Conservation (phyloP, 2,113 vertebrate species). For the Odontesthes bonariensis region DNA sequence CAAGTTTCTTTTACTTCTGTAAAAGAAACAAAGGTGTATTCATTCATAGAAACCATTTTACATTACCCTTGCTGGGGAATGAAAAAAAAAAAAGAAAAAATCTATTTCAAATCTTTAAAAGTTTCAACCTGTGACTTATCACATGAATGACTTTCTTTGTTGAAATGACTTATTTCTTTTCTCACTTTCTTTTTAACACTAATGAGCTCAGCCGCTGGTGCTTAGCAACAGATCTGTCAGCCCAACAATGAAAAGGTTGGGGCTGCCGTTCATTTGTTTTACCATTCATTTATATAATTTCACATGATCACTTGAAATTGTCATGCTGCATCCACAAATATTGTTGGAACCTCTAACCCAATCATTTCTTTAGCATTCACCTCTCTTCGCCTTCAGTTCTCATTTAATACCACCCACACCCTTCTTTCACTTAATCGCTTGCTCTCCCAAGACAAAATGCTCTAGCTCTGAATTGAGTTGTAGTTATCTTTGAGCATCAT, state of each 20-base stretch:
- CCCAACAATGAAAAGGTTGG: conserved; percentile 60
- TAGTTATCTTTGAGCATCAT: conserved; percentile 41
- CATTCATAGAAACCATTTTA: neutral
- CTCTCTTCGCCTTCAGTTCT: conserved; percentile 7
- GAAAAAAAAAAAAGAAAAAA: neutral
- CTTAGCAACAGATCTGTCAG: conserved; percentile 75
- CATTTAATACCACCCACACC: conserved; percentile 44
- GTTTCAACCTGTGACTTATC: conserved; percentile 25
- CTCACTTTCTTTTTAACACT: conserved; percentile 57
- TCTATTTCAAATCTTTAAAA: neutral
- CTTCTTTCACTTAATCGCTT: conserved; percentile 52
- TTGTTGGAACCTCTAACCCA: conserved; percentile 24
- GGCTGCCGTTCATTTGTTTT: conserved; percentile 56
- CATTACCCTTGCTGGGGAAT: neutral
- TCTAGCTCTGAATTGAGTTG: conserved; percentile 36
- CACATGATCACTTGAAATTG: conserved; percentile 54
- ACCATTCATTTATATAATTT: conserved; percentile 36
- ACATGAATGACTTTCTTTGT: conserved; percentile 10
- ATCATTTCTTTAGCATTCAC: neutral
- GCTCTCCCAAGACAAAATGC: conserved; percentile 52
- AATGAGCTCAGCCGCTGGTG: conserved; percentile 72
- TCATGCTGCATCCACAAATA: conserved; percentile 31
- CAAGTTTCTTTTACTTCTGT: conserved; percentile 13
- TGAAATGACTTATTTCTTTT: conserved; percentile 43
- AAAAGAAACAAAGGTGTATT: neutral